A percentile compares a stretch with the other conserved stretches of the same genome.
phyloP scores from a whole-genome alignment of 1,140 invertebrate species.

The Zaprionus ornatus region DNA sequence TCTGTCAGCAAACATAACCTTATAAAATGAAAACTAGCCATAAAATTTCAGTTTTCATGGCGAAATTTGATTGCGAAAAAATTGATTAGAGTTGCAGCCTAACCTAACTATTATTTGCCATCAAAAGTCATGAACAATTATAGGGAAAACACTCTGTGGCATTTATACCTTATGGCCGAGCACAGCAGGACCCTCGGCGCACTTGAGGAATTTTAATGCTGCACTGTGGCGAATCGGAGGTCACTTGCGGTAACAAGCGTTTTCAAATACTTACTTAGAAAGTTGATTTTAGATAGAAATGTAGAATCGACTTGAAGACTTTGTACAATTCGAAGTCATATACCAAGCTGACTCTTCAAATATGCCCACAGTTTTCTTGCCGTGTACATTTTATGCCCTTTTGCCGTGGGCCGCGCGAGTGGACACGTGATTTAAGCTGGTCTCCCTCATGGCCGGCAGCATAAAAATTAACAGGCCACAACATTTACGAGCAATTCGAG shows the following conservation, averaged over 20 bases:
- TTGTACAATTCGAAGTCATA: no score
- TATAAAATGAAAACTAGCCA: background rate
- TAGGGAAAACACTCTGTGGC: background rate
- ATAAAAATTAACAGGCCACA: constrained; percentile 36
- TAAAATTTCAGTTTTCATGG: background rate
- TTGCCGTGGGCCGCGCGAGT: background rate
- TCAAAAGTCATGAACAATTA: background rate
- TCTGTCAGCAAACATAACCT: background rate
- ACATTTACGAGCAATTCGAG: constrained; percentile 36
- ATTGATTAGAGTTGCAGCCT: background rate
- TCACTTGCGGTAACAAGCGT: no score
- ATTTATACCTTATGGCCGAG: constrained; percentile 10
- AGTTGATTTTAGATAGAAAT: no score
- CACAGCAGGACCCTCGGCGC: background rate
- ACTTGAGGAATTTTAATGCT: constrained; percentile 15
- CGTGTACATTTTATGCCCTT: constrained; percentile 4
- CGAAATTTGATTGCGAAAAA: background rate
- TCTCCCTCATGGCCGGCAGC: constrained; percentile 15
- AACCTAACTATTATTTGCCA: constrained; percentile 1
- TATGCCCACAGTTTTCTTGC: background rate
- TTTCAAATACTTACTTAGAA: no score
- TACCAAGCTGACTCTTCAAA: no score
- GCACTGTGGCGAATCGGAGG: background rate
- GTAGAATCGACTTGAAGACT: no score
- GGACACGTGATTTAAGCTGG: constrained; percentile 23